These are phyloP conservation scores for Oreochromis aureus DNA, from an alignment of 2,113 vertebrate species.

Conservation along the genomic window DNA sequence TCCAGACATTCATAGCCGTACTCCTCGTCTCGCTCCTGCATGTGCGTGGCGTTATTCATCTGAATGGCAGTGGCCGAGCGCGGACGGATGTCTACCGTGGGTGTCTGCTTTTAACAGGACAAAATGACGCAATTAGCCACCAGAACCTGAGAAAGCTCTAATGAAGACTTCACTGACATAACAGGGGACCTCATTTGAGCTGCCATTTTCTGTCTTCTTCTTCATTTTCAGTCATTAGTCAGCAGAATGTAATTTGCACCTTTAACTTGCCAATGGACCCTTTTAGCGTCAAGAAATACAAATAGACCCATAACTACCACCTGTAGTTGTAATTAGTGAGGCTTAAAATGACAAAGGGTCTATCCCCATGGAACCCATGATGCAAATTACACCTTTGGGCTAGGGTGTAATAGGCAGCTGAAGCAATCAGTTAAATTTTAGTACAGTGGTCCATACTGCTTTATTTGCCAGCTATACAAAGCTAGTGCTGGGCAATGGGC, in stretches of 20 bases:
- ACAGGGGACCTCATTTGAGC: constrained; percentile 5
- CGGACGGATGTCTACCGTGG: constrained; percentile 96
- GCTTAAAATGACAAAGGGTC: constrained; percentile 14
- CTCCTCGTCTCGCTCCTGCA: constrained; percentile 96
- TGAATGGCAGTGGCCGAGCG: constrained; percentile 94
- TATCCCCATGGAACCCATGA: background rate
- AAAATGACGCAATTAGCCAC: constrained; percentile 37
- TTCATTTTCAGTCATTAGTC: constrained; percentile 7
- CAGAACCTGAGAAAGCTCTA: background rate
- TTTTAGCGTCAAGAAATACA: constrained; percentile 25
- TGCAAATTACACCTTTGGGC: constrained; percentile 43
- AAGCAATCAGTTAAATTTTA: background rate
- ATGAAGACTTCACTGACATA: background rate
- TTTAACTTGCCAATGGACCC: constrained; percentile 20
- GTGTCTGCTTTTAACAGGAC: constrained; percentile 79
- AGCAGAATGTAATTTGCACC: constrained; percentile 40
- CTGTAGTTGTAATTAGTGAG: constrained; percentile 36
- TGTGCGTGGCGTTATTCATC: constrained; percentile 99
- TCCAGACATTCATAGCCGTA: constrained; percentile 97
- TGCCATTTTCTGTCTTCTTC: background rate
- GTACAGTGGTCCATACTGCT: background rate
- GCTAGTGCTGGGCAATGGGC: constrained; percentile 54
- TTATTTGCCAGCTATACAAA: constrained; percentile 12
- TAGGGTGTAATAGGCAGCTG: background rate
- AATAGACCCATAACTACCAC: constrained; percentile 9